phyloP scores from a whole-genome alignment of 2,888 invertebrate species.

The Tipula vernalis region DNA sequence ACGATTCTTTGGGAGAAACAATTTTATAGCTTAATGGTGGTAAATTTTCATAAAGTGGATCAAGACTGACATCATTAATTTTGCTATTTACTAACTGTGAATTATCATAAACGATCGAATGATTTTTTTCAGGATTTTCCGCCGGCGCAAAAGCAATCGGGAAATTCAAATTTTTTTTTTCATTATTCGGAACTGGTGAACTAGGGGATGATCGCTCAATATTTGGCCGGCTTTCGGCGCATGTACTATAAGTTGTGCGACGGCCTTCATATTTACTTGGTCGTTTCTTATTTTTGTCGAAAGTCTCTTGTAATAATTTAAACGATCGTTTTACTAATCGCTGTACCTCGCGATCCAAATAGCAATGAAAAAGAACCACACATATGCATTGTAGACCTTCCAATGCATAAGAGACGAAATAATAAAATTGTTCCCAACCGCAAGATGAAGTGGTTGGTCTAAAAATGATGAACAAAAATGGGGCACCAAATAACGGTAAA shows the following conservation, averaged over 20 bases:
- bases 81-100: not conserved
- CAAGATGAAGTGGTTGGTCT: conserved; percentile 41
- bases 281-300: not conserved
- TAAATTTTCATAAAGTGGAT: not conserved
- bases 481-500: conserved; percentile 56
- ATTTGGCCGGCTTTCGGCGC: not conserved
- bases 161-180: not conserved
- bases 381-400: conserved; percentile 49
- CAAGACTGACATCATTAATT: not conserved
- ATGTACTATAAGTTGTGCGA: conserved; percentile 1
- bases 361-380: conserved; percentile 53
- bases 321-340: not conserved
- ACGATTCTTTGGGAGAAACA: not conserved
- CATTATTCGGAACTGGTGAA: not conserved
- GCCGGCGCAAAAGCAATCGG: not conserved
- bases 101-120: not conserved
- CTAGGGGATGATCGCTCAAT: not conserved
- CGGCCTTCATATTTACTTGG: not conserved
- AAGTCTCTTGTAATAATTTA: not conserved
- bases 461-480: conserved; percentile 48
- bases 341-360: conserved; percentile 49
- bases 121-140: not conserved
- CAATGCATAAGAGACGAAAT: conserved; percentile 43
- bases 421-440: conserved; percentile 43
- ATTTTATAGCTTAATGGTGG: not conserved